phyloP scores from a whole-genome alignment of 2,797 vertebrate species.

The Botia kubotai region DNA sequence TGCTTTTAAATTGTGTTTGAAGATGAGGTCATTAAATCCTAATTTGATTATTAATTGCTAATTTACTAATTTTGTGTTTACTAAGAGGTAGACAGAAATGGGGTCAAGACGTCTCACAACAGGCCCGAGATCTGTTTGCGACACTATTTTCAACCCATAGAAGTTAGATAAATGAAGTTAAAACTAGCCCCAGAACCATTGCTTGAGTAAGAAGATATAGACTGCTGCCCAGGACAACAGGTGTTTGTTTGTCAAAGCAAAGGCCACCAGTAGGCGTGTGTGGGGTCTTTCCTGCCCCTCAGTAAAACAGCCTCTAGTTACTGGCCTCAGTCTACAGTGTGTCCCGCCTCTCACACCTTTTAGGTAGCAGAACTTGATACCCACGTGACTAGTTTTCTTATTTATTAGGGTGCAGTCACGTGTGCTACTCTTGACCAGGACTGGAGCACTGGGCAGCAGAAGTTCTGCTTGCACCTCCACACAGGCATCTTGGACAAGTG shows the following conservation, averaged over 20 bases:
- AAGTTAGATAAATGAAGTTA: neutral
- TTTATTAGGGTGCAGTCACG: constrained; percentile 85
- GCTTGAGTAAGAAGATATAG: constrained; percentile 48
- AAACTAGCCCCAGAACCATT: constrained; percentile 42
- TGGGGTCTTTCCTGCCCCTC: constrained; percentile 60
- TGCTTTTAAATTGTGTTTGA: neutral
- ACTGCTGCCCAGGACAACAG: constrained; percentile 76
- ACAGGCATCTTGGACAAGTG: constrained; percentile 77
- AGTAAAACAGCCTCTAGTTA: neutral
- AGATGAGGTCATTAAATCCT: neutral
- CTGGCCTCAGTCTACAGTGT: constrained; percentile 38
- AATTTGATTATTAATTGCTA: no score
- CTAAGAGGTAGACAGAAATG: neutral
- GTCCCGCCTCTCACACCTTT: constrained; percentile 77
- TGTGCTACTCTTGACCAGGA: constrained; percentile 85
- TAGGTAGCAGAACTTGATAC: constrained; percentile 79
- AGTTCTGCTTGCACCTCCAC: constrained; percentile 78
- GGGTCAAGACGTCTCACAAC: neutral
- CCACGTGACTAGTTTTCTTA: constrained; percentile 74
- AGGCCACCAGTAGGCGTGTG: constrained; percentile 57
- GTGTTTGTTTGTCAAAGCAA: constrained; percentile 62
- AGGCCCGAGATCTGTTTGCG: constrained; percentile 31
- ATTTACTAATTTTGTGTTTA: neutral
- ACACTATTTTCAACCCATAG: neutral
- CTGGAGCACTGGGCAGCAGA: constrained; percentile 79